Evolutionary conservation across 2,113 vertebrate genomes (phyloP).

Genomic region (Zeus faber): DNA sequence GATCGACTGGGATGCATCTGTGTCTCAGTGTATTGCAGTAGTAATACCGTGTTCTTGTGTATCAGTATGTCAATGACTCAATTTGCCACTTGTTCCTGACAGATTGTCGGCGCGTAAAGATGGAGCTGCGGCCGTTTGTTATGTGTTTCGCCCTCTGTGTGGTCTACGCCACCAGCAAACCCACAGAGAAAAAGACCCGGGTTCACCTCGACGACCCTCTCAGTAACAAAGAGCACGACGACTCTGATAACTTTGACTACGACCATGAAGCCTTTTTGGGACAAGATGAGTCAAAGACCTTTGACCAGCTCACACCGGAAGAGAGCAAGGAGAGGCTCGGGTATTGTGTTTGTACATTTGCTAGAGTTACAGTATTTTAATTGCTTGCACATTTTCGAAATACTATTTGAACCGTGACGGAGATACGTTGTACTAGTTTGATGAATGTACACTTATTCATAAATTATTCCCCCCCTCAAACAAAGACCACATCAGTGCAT

Average conservation of each 20-base stretch:
- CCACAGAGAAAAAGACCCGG: constrained; percentile 92
- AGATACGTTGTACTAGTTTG: no score
- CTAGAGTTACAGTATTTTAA: no score
- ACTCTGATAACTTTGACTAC: constrained; percentile 90
- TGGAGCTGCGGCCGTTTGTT: constrained; percentile 79
- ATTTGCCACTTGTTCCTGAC: not conserved
- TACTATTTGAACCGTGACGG: no score
- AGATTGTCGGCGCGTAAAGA: no score
- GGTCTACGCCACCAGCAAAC: constrained; percentile 84
- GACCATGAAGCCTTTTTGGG: constrained; percentile 97
- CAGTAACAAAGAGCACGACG: constrained; percentile 86
- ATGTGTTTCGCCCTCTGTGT: constrained; percentile 82
- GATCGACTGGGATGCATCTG: no score
- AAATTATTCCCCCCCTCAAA: no score
- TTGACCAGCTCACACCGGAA: constrained; percentile 95
- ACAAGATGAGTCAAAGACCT: constrained; percentile 92
- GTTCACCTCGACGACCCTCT: constrained; percentile 88
- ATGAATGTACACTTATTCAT: no score
- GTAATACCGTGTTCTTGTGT: not conserved
- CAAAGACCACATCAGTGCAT: no score
- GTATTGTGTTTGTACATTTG: constrained; percentile 74
- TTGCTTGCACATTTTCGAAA: no score
- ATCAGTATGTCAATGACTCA: not conserved
- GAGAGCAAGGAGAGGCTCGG: constrained; percentile 97
- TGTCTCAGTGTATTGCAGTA: no score